A percentile compares a stretch with the other conserved stretches of the same genome.
Conservation (phyloP, 2,113 vertebrate species). For the Bettongia penicillata region DNA sequence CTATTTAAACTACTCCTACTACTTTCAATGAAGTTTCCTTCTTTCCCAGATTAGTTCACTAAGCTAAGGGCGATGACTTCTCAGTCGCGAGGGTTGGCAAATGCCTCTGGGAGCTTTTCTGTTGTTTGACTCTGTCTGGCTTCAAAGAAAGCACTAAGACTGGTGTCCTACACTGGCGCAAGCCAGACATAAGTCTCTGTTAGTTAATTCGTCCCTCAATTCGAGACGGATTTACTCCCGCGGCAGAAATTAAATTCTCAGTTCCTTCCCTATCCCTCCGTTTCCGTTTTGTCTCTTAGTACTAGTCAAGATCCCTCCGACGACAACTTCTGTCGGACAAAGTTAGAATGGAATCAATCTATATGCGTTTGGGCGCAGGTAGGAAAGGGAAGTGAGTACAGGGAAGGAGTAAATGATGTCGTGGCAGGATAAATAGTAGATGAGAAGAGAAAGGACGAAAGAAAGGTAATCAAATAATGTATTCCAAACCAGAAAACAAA, state of each 20-base stretch:
- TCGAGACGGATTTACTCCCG: background rate
- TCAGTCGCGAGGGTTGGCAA: background rate
- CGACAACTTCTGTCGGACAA: background rate
- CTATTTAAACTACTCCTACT: background rate
- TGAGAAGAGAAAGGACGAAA: background rate
- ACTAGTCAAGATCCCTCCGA: background rate
- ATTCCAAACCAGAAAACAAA: background rate
- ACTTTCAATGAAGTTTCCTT: background rate
- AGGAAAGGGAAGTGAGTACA: background rate
- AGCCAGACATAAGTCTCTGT: background rate
- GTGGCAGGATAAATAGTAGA: background rate
- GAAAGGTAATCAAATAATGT: background rate
- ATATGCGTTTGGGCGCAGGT: background rate
- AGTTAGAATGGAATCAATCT: background rate
- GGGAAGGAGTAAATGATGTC: background rate
- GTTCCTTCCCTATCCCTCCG: background rate
- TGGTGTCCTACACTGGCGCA: background rate
- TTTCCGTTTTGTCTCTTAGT: background rate
- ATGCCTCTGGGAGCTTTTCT: background rate
- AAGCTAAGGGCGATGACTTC: background rate
- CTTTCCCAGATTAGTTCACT: background rate
- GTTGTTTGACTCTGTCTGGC: background rate
- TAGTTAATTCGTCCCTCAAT: background rate
- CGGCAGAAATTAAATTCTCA: background rate
- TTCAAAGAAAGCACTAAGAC: background rate